These are phyloP conservation scores for Drosophila bocqueti DNA, from an alignment of 1,140 invertebrate species.

Conservation along the genomic window DNA sequence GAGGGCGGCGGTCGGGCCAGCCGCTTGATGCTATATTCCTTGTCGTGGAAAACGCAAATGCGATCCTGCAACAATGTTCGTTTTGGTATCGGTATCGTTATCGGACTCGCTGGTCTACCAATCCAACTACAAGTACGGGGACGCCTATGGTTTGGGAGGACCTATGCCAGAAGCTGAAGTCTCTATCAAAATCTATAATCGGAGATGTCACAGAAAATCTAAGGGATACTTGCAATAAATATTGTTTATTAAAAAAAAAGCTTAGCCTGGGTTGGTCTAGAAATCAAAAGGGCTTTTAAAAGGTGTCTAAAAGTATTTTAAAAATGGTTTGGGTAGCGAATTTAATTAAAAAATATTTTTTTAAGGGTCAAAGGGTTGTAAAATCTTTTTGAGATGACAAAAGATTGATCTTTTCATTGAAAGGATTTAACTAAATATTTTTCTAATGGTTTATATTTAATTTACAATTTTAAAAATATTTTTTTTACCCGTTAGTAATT, in stretches of 20 bases:
- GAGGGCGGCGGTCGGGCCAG: constrained; percentile 76
- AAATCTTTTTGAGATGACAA: background rate
- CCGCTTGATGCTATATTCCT: constrained; percentile 76
- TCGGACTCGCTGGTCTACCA: constrained; percentile 32
- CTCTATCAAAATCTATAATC: constrained; percentile 13
- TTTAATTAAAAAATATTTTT: background rate
- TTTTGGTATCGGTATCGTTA: constrained; percentile 37
- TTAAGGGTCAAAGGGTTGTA: background rate
- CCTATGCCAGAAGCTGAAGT: constrained; percentile 24
- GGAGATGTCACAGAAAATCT: constrained; percentile 11
- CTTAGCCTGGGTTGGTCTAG: no score
- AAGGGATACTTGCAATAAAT: background rate
- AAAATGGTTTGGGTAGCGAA: no score
- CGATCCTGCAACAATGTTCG: constrained; percentile 76
- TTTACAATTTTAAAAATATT: no score
- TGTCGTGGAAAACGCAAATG: constrained; percentile 76
- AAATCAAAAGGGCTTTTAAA: background rate
- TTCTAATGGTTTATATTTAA: background rate
- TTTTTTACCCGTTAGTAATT: background rate
- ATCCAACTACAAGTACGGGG: constrained; percentile 40
- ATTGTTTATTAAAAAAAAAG: background rate
- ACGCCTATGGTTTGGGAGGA: constrained; percentile 26
- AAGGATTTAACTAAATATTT: background rate
- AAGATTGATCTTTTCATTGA: background rate
- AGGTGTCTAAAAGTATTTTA: background rate